Evolutionary conservation across 2,888 invertebrate genomes (phyloP).

Genomic region (Diarsia mendica): DNA sequence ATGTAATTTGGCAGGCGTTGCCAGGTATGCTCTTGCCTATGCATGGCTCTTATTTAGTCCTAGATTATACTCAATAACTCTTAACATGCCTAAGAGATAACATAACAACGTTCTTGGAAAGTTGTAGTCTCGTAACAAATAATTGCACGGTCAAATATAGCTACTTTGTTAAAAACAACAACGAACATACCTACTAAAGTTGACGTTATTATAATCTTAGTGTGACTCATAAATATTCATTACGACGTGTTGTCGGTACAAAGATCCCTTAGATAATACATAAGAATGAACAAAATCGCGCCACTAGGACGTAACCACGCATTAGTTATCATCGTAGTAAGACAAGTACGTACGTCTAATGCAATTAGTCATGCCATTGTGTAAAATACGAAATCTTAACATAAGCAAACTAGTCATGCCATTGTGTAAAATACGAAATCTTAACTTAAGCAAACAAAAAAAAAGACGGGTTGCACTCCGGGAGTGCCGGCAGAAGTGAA

Average conservation of each 20-base stretch:
- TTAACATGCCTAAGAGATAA: background rate
- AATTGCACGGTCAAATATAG: background rate
- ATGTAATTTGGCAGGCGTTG: too few species aligned
- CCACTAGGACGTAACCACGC: slow-evolving; percentile 2
- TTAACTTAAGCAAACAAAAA: too few species aligned
- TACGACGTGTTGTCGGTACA: slow-evolving; percentile 2
- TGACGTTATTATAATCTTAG: background rate
- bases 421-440: background rate
- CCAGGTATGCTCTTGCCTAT: background rate
- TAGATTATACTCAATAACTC: background rate
- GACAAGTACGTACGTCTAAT: background rate
- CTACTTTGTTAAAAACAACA: background rate
- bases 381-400: background rate
- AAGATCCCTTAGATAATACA: slow-evolving; percentile 20
- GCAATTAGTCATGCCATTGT: background rate
- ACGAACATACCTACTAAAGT: slow-evolving; percentile 4
- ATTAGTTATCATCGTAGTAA: background rate
- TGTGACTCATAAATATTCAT: slow-evolving; percentile 25
- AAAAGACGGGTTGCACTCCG: too few species aligned
- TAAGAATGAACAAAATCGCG: slow-evolving; percentile 1
- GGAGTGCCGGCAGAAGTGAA: too few species aligned
- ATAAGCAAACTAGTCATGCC: background rate
- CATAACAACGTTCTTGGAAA: background rate
- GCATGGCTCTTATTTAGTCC: background rate
- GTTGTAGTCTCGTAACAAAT: slow-evolving; percentile 7